A percentile compares a stretch with the other conserved stretches of the same genome.
Evolutionary conservation across 2,888 invertebrate species (phyloP).

Genomic region (Agrilus cyanescens): DNA sequence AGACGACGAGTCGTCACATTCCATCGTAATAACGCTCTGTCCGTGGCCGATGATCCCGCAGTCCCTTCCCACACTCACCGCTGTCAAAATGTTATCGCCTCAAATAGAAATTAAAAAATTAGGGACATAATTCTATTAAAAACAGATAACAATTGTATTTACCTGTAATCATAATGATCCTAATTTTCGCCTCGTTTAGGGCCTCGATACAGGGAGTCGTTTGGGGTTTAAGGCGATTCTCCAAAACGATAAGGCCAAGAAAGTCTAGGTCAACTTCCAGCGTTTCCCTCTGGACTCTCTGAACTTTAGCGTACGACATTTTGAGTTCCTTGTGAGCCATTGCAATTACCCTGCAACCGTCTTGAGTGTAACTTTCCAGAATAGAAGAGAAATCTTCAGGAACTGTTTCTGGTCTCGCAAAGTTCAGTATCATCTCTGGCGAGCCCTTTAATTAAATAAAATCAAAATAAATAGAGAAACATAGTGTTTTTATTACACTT

Average conservation of each 20-base stretch:
- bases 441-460: constrained; percentile 85
- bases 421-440: constrained; percentile 78
- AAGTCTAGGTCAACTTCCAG: constrained; percentile 74
- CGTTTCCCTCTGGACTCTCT: constrained; percentile 62
- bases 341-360: constrained; percentile 89
- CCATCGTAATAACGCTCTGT: constrained; percentile 38
- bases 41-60: constrained; percentile 68
- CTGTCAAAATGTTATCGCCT: constrained; percentile 83
- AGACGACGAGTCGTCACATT: constrained; percentile 21
- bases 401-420: constrained; percentile 66
- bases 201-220: constrained; percentile 71
- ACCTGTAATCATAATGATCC: constrained; percentile 96
- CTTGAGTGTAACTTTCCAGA: constrained; percentile 75
- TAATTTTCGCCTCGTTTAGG: constrained; percentile 73
- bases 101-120: constrained; percentile 16
- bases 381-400: constrained; percentile 69
- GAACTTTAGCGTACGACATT: constrained; percentile 59
- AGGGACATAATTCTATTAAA: too few relatives aligned
- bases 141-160: constrained; percentile 11
- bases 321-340: constrained; percentile 65
- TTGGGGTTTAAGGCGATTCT: constrained; percentile 86
- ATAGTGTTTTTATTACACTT: constrained; percentile 3
- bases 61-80: constrained; percentile 82
- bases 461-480: constrained; percentile 44
- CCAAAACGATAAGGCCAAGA: constrained; percentile 84